Base-by-base conservation (phyloP, 2,888 invertebrate genomes). In the Noctua fimbriata region DNA sequence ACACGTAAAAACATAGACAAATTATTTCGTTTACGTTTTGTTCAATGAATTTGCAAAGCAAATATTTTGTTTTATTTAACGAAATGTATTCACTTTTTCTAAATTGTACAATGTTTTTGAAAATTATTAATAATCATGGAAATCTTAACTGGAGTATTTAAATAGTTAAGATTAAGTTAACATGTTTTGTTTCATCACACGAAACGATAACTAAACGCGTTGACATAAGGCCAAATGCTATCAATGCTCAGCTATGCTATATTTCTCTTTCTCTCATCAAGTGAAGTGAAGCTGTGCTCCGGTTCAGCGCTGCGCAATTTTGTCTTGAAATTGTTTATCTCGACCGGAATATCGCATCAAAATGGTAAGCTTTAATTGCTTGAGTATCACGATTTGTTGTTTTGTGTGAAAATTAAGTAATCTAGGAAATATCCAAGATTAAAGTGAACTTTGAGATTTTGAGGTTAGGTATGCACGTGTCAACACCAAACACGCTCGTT, bases 301-400 rank as follows among this genome's bases (percentile, higher is more conserved):
- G 98, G 98, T 98, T 98, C 98, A 98, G 98, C 98, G 98, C 98
- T 98, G 98, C 97, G 98, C 98, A 98, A 97, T 98, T 98, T 93
- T 93, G 80, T 88, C 91, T 91, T 93, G 94, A 97, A 97, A 97
- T 97, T 98, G 98, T 98, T 98, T 98, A 98, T 94, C 98, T 98
- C 98, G 98, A 98, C 98, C 98, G 98, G 98, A 95, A 97, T 97
- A 94, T 93, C 93, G 93, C 94, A 94, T 90, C 89, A 97, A 95
- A 92, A 98, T 98, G 98, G 98, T 98, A 95, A 97, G 94, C 90
- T 79, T 84, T 58, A 4, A 24, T n/a, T 41, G 6, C 75, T 52
- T 47, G 41, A 58, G 3, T 16, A 10, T 14, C 5, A 16, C 0
- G 0, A 60, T 66, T 16, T 47, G 16, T 63, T 79, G 28, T 52